phyloP scores from a whole-genome alignment of 35 echinoderm and acorn worm species.

The Heliocidaris erythrogramma region DNA sequence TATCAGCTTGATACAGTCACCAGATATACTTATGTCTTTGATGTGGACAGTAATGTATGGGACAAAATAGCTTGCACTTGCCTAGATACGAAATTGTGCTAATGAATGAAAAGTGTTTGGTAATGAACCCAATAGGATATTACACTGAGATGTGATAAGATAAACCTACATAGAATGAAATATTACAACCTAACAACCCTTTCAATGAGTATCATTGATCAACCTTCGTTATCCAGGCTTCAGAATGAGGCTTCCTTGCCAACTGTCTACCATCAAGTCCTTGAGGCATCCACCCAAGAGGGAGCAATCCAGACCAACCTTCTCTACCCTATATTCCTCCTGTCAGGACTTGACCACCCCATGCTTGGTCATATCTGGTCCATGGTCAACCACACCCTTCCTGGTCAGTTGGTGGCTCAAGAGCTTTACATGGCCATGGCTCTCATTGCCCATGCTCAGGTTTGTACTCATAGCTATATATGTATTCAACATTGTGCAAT shows the following conservation, averaged over 20 bases:
- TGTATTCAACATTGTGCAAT: no score
- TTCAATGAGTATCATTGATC: conserved; percentile 4
- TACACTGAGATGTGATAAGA: neutral
- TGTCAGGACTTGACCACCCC: conserved; percentile 71
- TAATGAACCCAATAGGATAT: neutral
- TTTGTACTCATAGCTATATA: neutral
- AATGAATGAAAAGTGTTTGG: no score
- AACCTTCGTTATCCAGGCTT: conserved; percentile 67
- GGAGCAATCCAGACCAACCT: conserved; percentile 74
- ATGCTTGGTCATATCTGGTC: conserved; percentile 76
- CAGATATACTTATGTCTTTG: no score
- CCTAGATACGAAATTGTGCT: no score
- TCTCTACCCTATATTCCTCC: conserved; percentile 79
- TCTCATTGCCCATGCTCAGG: conserved; percentile 88
- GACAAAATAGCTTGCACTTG: no score
- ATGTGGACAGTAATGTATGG: no score
- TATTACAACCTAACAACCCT: neutral
- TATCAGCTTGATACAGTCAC: no score
- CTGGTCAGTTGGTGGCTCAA: conserved; percentile 67
- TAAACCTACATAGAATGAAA: neutral
- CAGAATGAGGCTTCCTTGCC: conserved; percentile 74
- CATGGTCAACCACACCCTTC: conserved; percentile 76
- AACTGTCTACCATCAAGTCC: conserved; percentile 82
- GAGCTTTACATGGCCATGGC: conserved; percentile 80
- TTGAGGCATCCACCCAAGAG: conserved; percentile 72